phyloP scores from a whole-genome alignment of 2,797 vertebrate species.

The Darevskia mixta region DNA sequence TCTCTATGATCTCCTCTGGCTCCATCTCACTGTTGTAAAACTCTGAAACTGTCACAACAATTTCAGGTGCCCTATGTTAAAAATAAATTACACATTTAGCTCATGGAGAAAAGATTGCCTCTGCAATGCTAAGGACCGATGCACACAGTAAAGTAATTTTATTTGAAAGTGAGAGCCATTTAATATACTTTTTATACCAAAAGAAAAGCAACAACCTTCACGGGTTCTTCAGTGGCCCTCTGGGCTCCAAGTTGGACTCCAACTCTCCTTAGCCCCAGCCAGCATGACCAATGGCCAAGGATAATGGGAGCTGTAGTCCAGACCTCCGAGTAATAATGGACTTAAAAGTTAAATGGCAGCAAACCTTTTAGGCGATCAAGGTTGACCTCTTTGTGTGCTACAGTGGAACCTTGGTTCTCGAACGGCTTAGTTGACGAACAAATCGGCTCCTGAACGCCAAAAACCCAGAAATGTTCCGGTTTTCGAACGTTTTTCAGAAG shows the following conservation, averaged over 20 bases:
- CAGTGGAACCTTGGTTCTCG: too few relatives aligned
- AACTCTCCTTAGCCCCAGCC: background rate
- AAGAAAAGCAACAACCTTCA: background rate
- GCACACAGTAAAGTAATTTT: background rate
- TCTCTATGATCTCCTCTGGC: background rate
- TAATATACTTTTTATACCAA: background rate
- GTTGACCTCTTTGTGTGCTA: background rate
- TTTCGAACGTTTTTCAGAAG: too few relatives aligned
- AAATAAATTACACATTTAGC: background rate
- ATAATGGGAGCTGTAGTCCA: background rate
- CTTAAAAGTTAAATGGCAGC: background rate
- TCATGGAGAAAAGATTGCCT: background rate
- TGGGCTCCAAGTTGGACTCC: background rate
- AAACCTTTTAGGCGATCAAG: background rate
- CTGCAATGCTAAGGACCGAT: background rate
- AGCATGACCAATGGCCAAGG: background rate
- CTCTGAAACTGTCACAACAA: background rate
- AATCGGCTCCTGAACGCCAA: too few relatives aligned
- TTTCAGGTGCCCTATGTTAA: slow-evolving; percentile 27
- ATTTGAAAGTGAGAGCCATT: background rate
- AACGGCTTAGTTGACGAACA: too few relatives aligned
- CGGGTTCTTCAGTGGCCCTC: background rate
- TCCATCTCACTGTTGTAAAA: background rate
- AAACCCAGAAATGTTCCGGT: too few relatives aligned
- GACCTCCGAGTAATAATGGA: too few relatives aligned